A percentile compares a stretch with the other conserved stretches of the same genome.
Conservation (phyloP, 2,888 invertebrate genomes). For the Hanleya hanleyi region DNA sequence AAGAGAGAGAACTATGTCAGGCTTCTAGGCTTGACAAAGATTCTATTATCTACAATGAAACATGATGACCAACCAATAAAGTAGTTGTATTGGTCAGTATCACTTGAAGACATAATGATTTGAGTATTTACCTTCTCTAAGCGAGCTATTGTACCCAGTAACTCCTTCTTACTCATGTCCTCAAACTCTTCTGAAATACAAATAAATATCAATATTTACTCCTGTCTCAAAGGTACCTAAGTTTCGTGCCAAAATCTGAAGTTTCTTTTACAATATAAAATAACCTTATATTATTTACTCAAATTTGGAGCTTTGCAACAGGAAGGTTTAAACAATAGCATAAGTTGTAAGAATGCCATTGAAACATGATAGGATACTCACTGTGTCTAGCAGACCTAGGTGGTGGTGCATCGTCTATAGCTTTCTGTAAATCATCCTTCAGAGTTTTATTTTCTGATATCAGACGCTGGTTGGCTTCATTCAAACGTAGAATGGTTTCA, state of each 20-base stretch:
- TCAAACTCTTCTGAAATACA: conserved; percentile 65
- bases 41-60: too few species aligned
- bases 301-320: background rate
- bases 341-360: too few species aligned
- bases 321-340: background rate
- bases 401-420: conserved; percentile 50
- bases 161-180: conserved; percentile 67
- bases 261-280: too few species aligned
- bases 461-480: conserved; percentile 63
- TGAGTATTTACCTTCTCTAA: conserved; percentile 62
- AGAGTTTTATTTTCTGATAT: conserved; percentile 67
- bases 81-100: too few species aligned
- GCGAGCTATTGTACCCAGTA: conserved; percentile 51
- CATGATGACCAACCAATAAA: too few species aligned
- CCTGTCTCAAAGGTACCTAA: too few species aligned
- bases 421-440: conserved; percentile 66
- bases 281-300: too few species aligned
- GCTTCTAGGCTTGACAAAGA: too few species aligned
- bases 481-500: conserved; percentile 68
- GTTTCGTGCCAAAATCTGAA: too few species aligned
- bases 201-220: too few species aligned
- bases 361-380: conserved; percentile 16
- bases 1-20: too few species aligned
- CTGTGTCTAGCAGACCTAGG: conserved; percentile 26
- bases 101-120: too few species aligned